A percentile compares a stretch with the other conserved stretches of the same genome.
These are phyloP conservation scores for Drosophila oshimai DNA, from an alignment of 1,140 invertebrate species.

Conservation along the genomic window DNA sequence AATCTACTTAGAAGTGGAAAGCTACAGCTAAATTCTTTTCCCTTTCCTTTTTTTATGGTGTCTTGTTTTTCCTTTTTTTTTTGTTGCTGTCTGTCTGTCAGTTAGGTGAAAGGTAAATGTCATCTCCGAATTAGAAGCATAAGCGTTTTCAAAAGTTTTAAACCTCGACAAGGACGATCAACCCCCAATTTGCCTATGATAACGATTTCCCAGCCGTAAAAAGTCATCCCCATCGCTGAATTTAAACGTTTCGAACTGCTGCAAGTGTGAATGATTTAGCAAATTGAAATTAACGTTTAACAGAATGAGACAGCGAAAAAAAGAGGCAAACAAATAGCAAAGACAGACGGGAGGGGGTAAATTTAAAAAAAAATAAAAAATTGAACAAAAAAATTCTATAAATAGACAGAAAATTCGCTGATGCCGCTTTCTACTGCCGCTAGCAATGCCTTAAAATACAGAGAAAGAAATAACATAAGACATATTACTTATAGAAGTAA, in stretches of 20 bases:
- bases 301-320: constrained; percentile 13
- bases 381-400: constrained; percentile 55
- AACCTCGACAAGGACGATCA: not conserved
- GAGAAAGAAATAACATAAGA: constrained; percentile 3
- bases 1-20: no score
- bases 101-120: not conserved
- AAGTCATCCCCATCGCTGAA: constrained; percentile 14
- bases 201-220: constrained; percentile 4
- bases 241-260: constrained; percentile 3
- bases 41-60: not conserved
- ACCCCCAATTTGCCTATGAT: constrained; percentile 6
- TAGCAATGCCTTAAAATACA: constrained; percentile 21
- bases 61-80: not conserved
- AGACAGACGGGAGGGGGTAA: not conserved
- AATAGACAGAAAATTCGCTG: constrained; percentile 36
- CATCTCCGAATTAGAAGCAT: constrained; percentile 3
- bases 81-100: not conserved
- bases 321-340: constrained; percentile 5
- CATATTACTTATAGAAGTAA: no score
- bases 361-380: not conserved
- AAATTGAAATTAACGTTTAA: constrained; percentile 53
- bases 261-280: constrained; percentile 35
- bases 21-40: no score
- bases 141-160: not conserved
- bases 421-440: constrained; percentile 10